Evolutionary conservation across 2,113 vertebrate genomes (phyloP).

Genomic region (Otis tarda): DNA sequence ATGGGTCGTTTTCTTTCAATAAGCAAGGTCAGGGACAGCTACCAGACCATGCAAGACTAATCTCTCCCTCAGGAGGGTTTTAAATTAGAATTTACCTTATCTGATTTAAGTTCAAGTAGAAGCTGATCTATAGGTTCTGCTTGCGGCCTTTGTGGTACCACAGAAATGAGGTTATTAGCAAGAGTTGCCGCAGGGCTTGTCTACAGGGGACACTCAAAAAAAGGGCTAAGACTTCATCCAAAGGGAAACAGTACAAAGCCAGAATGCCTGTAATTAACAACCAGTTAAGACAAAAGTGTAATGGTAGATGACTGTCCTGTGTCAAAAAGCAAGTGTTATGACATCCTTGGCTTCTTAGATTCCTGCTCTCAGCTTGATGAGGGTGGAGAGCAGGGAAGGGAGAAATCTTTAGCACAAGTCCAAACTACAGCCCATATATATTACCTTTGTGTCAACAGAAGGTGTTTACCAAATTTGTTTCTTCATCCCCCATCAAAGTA

Average conservation of each 20-base stretch:
- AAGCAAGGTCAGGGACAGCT: constrained; percentile 14
- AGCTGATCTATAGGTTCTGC: background rate
- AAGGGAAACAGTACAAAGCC: background rate
- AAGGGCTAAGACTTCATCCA: background rate
- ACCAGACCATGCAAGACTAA: background rate
- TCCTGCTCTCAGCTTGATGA: background rate
- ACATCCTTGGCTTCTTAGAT: background rate
- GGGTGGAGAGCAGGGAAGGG: background rate
- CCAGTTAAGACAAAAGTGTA: background rate
- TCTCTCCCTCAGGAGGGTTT: background rate
- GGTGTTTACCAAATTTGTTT: background rate
- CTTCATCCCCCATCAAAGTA: background rate
- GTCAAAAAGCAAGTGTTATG: background rate
- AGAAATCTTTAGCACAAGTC: background rate
- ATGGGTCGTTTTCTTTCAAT: background rate
- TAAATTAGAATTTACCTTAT: constrained; percentile 27
- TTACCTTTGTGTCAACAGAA: background rate
- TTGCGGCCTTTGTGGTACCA: background rate
- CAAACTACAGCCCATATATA: background rate
- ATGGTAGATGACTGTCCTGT: background rate
- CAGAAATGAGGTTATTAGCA: background rate
- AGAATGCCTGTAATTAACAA: background rate
- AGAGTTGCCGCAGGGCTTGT: background rate
- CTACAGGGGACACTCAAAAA: background rate
- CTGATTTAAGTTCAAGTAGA: constrained; percentile 17